Evolutionary conservation across 2,113 vertebrate species (phyloP).

Genomic region (Typhlomys cinereus): DNA sequence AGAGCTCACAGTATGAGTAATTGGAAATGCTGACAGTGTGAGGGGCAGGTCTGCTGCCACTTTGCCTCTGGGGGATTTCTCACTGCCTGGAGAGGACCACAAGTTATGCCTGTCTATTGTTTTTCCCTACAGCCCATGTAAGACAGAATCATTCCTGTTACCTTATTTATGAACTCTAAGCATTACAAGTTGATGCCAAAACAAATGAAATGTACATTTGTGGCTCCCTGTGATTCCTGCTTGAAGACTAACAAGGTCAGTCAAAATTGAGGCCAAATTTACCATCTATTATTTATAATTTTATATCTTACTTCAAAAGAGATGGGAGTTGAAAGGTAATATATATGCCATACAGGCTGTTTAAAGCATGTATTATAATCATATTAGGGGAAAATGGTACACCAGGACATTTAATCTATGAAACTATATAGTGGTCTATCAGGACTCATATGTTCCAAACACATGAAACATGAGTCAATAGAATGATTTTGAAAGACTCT

Average conservation of each 20-base stretch:
- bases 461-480: not conserved
- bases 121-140: not conserved
- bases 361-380: slow-evolving; percentile 5
- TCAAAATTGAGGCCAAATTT: slow-evolving; percentile 48
- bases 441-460: not conserved
- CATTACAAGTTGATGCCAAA: not conserved
- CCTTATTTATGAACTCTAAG: slow-evolving; percentile 66
- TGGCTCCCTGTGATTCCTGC: slow-evolving; percentile 34
- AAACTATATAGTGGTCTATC: not conserved
- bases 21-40: not conserved
- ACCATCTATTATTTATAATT: slow-evolving; percentile 48
- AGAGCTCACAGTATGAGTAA: not conserved
- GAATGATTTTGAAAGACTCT: not conserved
- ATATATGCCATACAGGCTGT: not conserved
- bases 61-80: not conserved
- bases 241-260: slow-evolving; percentile 33
- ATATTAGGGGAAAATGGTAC: not conserved
- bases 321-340: not conserved
- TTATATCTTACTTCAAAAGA: slow-evolving; percentile 15
- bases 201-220: slow-evolving; percentile 30
- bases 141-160: slow-evolving; percentile 50
- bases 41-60: no score
- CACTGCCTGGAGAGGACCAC: not conserved
- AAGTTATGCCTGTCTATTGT: not conserved
- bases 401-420: not conserved